phyloP scores from a whole-genome alignment of 2,113 vertebrate genomes.

The Himantopus leucocephalus region DNA sequence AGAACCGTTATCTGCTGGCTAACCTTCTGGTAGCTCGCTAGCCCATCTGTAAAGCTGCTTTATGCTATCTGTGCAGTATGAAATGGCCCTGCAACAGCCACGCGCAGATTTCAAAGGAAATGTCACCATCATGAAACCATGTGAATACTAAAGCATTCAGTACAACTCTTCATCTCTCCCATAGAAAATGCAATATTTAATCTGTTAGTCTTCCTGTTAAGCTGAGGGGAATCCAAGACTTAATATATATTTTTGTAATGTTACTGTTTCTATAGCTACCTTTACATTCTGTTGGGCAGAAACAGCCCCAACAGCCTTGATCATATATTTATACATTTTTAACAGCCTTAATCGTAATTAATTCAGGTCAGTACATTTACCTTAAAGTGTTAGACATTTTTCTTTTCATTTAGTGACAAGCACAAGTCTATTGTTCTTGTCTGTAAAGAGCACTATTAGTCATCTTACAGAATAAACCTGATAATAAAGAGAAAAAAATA shows the following conservation, averaged over 20 bases:
- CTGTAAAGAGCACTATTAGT: constrained; percentile 37
- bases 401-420: constrained; percentile 36
- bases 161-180: neutral
- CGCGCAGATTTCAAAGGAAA: neutral
- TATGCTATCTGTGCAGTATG: neutral
- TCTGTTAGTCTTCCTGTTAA: constrained; percentile 11
- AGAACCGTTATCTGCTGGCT: neutral
- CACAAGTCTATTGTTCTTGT: constrained; percentile 4
- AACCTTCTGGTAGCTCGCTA: neutral
- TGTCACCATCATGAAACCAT: neutral
- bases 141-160: neutral
- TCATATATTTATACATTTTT: neutral
- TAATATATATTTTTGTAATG: constrained; percentile 5
- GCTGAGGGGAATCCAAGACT: constrained; percentile 33
- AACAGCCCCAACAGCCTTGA: neutral
- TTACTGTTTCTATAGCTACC: constrained; percentile 53
- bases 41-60: neutral
- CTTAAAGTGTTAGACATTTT: constrained; percentile 28
- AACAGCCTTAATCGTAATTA: constrained; percentile 34
- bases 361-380: constrained; percentile 31
- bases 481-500: constrained; percentile 25
- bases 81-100: neutral
- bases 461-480: constrained; percentile 20
- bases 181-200: neutral
- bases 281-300: constrained; percentile 22